Evolutionary conservation across 1,140 invertebrate genomes (phyloP).

Genomic region (Drosophila sechellia): DNA sequence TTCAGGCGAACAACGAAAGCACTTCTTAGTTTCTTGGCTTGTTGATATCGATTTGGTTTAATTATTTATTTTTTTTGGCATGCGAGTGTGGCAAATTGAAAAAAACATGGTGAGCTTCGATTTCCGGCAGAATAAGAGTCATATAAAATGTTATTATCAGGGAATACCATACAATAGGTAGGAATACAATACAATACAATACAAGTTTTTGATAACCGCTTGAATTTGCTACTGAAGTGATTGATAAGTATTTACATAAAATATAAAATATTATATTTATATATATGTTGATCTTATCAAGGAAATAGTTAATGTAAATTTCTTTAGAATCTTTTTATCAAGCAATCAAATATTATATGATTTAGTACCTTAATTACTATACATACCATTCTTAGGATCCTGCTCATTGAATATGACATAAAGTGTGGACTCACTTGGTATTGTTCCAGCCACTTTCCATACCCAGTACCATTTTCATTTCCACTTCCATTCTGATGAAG

Average conservation of each 20-base stretch:
- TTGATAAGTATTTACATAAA: not conserved
- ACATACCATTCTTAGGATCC: not conserved
- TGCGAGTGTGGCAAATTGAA: conserved; percentile 29
- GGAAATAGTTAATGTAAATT: too few species aligned
- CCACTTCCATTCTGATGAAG: conserved; percentile 19
- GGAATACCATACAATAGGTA: not conserved
- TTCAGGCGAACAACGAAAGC: conserved; percentile 30
- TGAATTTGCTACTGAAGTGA: conserved; percentile 3
- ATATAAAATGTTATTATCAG: conserved; percentile 43
- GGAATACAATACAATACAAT: conserved; percentile 8
- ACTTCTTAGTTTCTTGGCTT: conserved; percentile 18
- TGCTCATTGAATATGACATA: conserved; percentile 12
- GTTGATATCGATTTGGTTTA: conserved; percentile 35
- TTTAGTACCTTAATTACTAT: too few species aligned
- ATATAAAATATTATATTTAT: too few species aligned
- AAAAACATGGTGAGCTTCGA: conserved; percentile 55
- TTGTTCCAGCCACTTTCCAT: conserved; percentile 9
- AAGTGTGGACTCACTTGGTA: conserved; percentile 49
- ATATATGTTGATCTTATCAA: too few species aligned
- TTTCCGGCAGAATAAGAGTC: conserved; percentile 26
- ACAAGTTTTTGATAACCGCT: conserved; percentile 18
- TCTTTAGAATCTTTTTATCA: too few species aligned
- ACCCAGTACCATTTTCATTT: too few species aligned
- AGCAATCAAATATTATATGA: too few species aligned
- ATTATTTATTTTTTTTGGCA: not conserved